Conservation (phyloP, 1,140 invertebrate genomes). For the Tetranychus urticae region DNA sequence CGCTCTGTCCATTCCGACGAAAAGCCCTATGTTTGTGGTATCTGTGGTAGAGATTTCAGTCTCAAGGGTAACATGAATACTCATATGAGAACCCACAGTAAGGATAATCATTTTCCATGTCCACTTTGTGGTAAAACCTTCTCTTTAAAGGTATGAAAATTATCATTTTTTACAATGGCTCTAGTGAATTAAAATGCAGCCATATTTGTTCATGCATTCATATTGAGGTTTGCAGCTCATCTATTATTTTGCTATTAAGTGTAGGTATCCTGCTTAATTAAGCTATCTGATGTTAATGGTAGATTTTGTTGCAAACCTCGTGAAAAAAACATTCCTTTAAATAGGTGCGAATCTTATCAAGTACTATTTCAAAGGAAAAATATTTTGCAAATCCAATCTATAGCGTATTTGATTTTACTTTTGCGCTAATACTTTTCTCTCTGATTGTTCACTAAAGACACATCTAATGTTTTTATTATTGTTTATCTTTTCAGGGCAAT, state of each 20-base stretch:
- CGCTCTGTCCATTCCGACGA: constrained; percentile 56
- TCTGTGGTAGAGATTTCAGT: constrained; percentile 19
- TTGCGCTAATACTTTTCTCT: background rate
- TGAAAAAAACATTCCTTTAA: too few species aligned
- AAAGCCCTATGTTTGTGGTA: constrained; percentile 16
- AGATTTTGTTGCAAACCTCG: too few species aligned
- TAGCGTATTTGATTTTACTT: background rate
- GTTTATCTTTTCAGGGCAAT: constrained; percentile 13
- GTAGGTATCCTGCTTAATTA: too few species aligned
- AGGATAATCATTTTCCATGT: constrained; percentile 17
- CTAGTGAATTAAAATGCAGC: background rate
- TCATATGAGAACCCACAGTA: constrained; percentile 89
- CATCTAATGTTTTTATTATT: background rate
- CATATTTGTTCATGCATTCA: too few species aligned
- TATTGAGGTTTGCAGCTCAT: too few species aligned
- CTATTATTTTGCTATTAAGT: too few species aligned
- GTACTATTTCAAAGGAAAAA: too few species aligned
- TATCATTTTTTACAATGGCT: background rate
- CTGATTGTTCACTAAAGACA: too few species aligned
- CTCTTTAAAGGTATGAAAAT: constrained; percentile 24
- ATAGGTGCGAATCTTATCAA: too few species aligned
- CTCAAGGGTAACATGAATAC: constrained; percentile 43
- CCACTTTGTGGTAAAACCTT: constrained; percentile 28
- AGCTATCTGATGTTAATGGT: too few species aligned
- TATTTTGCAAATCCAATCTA: background rate